Conservation (phyloP, 2,888 invertebrate genomes). For the Scrobipalpa costella region DNA sequence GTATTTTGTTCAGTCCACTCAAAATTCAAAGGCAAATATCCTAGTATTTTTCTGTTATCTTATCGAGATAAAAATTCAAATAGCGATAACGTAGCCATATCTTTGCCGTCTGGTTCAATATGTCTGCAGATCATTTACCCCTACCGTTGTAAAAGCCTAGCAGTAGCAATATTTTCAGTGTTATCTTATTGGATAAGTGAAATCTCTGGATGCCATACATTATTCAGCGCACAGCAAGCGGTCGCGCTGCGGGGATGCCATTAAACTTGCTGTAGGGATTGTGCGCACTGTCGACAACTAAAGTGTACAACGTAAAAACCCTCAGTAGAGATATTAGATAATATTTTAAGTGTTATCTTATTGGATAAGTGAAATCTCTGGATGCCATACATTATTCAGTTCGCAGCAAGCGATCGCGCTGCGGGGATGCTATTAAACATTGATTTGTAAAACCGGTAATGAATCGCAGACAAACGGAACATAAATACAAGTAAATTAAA, state of each 20-base stretch:
- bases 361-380: conserved; percentile 8
- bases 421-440: conserved; percentile 2
- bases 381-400: conserved; percentile 1
- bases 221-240: conserved; percentile 7
- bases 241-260: not conserved
- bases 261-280: conserved; percentile 8
- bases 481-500: too few species aligned
- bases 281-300: not conserved
- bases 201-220: conserved; percentile 5
- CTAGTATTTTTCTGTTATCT: not conserved
- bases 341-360: not conserved
- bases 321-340: too few species aligned
- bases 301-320: not conserved
- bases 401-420: conserved; percentile 1
- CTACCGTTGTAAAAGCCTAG: not conserved
- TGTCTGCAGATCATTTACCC: conserved; percentile 8
- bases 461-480: too few species aligned
- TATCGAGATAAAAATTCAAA: not conserved
- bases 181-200: not conserved
- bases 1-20: too few species aligned
- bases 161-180: not conserved
- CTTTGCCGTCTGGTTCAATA: not conserved
- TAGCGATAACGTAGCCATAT: not conserved
- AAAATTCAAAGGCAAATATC: not conserved
- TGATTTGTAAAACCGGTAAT: too few species aligned